Percentiles rank a stretch among this genome's conserved stretches.
phyloP scores from a whole-genome alignment of 2,113 vertebrate genomes.

The Caranx melampygus region DNA sequence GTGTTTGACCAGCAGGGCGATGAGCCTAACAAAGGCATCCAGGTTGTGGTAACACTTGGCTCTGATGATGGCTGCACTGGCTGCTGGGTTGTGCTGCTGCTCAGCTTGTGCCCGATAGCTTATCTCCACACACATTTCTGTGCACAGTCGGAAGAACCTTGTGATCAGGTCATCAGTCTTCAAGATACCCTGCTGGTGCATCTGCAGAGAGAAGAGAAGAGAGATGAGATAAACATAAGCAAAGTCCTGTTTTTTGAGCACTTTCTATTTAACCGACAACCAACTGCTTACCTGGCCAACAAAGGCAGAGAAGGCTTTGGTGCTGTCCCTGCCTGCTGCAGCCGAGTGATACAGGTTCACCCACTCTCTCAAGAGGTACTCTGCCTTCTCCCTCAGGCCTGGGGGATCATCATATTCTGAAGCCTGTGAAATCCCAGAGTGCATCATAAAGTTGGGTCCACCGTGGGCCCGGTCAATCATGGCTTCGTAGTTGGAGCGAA shows the following conservation, averaged over 20 bases:
- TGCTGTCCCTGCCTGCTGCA: conserved; percentile 97
- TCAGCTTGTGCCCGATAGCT: conserved; percentile 98
- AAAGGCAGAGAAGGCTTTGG: conserved; percentile 99
- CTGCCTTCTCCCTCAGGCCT: conserved; percentile 97
- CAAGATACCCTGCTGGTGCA: conserved; percentile 99
- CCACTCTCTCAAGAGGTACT: conserved; percentile 98
- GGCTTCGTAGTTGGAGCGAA: conserved; percentile 98
- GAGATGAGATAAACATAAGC: not conserved
- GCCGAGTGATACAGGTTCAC: conserved; percentile 99
- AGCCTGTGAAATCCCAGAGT: conserved; percentile 98
- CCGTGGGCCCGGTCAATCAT: conserved; percentile 99
- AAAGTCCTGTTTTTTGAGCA: not conserved
- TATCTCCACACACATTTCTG: conserved; percentile 99
- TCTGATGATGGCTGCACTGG: conserved; percentile 96
- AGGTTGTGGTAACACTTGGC: conserved; percentile 99
- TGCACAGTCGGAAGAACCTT: conserved; percentile 97
- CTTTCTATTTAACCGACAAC: not conserved
- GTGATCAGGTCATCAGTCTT: conserved; percentile 99
- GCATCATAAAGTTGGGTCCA: conserved; percentile 99
- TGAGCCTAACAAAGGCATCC: conserved; percentile 97
- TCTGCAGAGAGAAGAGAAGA: conserved; percentile 77
- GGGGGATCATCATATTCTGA: conserved; percentile 98
- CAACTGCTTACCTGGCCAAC: conserved; percentile 92
- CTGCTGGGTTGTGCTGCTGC: conserved; percentile 98
- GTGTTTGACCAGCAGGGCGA: conserved; percentile 97